Evolutionary conservation across 37 sponge, comb jelly and placozoan genomes (phyloP), one percentile per base, ranked within the genome.

Genomic region (Dysidea cf. avara): DNA sequence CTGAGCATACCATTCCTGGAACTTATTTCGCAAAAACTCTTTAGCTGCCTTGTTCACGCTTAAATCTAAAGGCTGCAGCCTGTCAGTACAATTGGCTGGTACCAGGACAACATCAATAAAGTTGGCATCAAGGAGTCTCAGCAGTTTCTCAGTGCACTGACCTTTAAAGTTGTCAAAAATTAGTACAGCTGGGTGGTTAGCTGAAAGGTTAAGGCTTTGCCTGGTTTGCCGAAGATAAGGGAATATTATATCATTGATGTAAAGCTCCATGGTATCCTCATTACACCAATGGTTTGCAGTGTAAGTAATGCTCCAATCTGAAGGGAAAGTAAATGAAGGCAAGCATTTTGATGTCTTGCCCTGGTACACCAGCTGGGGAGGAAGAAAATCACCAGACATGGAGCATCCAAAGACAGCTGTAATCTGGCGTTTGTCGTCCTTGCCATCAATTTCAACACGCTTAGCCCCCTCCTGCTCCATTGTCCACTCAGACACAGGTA

Each of bases 41-140:
- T 77, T 77, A 24, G 77, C 77, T 28, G 56, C 58, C 33, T 77
- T 64, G 29, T 77, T 77, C 2, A 77, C 66, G 2, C 66, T 31
- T 33, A 77, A 33, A 33, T 77, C 67, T 37, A 77, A 17, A n/a
- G 77, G 77, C 53, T 77, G 77, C 24, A 77, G 53, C 9, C 14
- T 32, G 46, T 77, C 56, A 14, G 77, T 77, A 21, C 52, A 30
- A 56, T 77, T 77, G 0, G 77, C 38, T 36, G 77, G 77, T 22
- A 68, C 6, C 2, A 68, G 25, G 52, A 48, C 46, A 28, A 22
- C 69, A 68, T 50, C 33, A 36, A 74, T 61, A 53, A 43, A 59
- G 75, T 74, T 36, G 14, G 59, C 50, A 20, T 74, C 75, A 29
- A 74, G 63, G 12, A 61, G 35, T 59, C 37, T 39, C 9, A 53